Conservation (phyloP, 2,888 invertebrate genomes). For the Cephus runcator region DNA sequence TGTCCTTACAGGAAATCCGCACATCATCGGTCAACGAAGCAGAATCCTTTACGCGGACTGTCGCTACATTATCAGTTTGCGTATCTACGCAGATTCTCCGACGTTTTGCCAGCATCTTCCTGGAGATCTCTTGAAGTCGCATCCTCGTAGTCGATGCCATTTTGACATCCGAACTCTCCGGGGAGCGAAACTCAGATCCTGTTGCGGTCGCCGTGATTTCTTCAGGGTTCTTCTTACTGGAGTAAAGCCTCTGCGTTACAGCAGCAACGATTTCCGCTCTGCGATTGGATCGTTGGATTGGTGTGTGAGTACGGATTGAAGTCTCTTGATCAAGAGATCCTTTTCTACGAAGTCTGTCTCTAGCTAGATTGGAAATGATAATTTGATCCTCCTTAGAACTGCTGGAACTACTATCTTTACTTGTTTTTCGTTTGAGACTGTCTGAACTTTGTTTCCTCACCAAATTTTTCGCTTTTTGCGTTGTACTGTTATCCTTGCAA, state of each 20-base stretch:
- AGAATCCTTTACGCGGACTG: constrained; percentile 49
- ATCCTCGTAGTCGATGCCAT: constrained; percentile 45
- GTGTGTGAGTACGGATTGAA: constrained; percentile 39
- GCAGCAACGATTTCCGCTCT: constrained; percentile 78
- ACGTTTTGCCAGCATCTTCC: constrained; percentile 58
- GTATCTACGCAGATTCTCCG: constrained; percentile 55
- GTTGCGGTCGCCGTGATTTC: constrained; percentile 35
- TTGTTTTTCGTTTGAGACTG: constrained; percentile 46
- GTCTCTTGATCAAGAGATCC: constrained; percentile 44
- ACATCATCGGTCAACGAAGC: constrained; percentile 46
- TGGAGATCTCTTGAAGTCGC: constrained; percentile 58
- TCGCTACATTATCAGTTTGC: constrained; percentile 50
- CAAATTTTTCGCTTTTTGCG: constrained; percentile 18
- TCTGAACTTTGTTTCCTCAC: constrained; percentile 48
- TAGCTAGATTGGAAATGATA: constrained; percentile 29
- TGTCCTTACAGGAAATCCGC: constrained; percentile 39
- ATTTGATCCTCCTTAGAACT: constrained; percentile 52
- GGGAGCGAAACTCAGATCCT: constrained; percentile 41
- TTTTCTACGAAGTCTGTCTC: constrained; percentile 38
- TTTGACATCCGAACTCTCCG: constrained; percentile 48
- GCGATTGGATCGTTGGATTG: constrained; percentile 62
- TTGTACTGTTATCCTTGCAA: constrained; percentile 23
- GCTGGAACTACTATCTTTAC: constrained; percentile 52
- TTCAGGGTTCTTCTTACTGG: constrained; percentile 59
- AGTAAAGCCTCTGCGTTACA: constrained; percentile 76